Conservation (phyloP, 1,140 invertebrate species). For the Musca domestica region DNA sequence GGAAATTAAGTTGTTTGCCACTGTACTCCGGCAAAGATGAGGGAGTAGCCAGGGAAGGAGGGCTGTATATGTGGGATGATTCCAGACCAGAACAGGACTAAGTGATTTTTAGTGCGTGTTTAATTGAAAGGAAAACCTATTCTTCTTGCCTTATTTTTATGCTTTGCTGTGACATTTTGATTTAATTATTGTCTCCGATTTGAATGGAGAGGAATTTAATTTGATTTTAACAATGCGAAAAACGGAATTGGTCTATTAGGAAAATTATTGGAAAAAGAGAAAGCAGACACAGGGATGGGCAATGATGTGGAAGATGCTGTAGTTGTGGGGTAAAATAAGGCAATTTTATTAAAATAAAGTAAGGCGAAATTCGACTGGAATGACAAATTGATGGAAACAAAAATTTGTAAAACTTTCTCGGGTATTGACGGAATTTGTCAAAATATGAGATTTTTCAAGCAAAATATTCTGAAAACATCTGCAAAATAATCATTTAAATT, state of each 20-base stretch:
- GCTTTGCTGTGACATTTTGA: neutral
- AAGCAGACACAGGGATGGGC: too few species aligned
- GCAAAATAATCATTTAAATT: too few species aligned
- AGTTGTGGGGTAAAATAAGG: too few species aligned
- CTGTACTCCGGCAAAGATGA: neutral
- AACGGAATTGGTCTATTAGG: neutral
- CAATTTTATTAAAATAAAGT: too few species aligned
- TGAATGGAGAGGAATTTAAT: neutral
- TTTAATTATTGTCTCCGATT: neutral
- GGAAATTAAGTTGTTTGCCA: neutral
- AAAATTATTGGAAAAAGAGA: neutral
- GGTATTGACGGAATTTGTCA: too few species aligned
- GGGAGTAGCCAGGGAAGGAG: neutral
- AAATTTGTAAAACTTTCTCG: too few species aligned
- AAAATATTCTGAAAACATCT: too few species aligned
- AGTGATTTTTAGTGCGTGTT: conserved; percentile 16
- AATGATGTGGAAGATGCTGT: too few species aligned
- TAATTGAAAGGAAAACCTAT: conserved; percentile 26
- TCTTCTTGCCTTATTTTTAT: conserved; percentile 1
- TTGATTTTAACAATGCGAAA: neutral
- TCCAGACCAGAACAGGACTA: neutral
- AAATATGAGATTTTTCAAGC: too few species aligned
- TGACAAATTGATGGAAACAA: too few species aligned
- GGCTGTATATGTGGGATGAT: too few species aligned
- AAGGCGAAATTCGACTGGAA: too few species aligned